phyloP scores from a whole-genome alignment of 1,140 invertebrate genomes.

The Trichonephila clavata region DNA sequence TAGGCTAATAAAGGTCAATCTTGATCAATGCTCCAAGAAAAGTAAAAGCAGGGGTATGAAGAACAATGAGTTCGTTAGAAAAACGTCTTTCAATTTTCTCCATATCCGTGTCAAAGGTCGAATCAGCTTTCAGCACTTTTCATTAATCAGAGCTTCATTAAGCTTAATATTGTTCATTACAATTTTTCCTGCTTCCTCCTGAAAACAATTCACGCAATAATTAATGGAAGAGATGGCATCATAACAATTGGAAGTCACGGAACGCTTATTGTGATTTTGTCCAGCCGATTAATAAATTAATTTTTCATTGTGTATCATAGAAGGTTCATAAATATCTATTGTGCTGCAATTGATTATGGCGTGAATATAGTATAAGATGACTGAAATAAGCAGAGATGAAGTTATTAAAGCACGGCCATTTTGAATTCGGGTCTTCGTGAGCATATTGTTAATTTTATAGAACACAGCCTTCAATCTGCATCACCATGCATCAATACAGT shows the following conservation, averaged over 20 bases:
- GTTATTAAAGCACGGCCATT: no score
- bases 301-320: background rate
- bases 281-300: background rate
- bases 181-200: conserved; percentile 26
- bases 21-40: background rate
- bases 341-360: background rate
- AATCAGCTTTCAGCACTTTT: conserved; percentile 27
- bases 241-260: background rate
- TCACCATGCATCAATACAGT: no score
- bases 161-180: conserved; percentile 53
- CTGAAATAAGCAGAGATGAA: no score
- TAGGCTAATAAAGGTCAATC: background rate
- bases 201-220: background rate
- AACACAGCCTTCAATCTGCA: no score
- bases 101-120: conserved; percentile 21
- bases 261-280: background rate
- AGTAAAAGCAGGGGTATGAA: background rate
- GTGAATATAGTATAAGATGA: no score
- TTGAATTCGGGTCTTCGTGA: no score
- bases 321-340: background rate
- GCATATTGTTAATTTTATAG: no score
- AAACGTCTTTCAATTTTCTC: background rate
- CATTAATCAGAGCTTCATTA: conserved; percentile 61
- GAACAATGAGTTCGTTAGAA: background rate
- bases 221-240: background rate